phyloP scores from a whole-genome alignment of 2,888 invertebrate genomes.

The Dynastes hyllus region DNA sequence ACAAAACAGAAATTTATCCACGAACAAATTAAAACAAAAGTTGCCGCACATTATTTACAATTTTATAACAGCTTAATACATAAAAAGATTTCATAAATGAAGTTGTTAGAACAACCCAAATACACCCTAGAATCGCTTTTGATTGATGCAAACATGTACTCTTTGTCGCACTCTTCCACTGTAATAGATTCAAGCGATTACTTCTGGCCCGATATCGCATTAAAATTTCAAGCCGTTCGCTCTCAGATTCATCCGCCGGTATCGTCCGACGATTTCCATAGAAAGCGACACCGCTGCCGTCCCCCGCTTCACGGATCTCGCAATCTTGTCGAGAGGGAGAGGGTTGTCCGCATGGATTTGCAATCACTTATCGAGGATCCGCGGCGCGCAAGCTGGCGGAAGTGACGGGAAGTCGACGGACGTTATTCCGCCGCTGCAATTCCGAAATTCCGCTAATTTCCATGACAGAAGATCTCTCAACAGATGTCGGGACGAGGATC shows the following conservation, averaged over 20 bases:
- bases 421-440: constrained; percentile 52
- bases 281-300: constrained; percentile 3
- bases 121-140: no score
- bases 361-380: constrained; percentile 30
- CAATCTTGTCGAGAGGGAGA: neutral
- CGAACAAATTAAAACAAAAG: no score
- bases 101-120: no score
- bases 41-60: no score
- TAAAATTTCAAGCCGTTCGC: constrained; percentile 6
- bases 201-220: neutral
- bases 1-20: no score
- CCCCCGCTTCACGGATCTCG: neutral
- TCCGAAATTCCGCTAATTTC: constrained; percentile 60
- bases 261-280: constrained; percentile 23
- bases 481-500: constrained; percentile 59
- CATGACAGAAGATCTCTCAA: constrained; percentile 58
- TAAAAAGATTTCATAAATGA: no score
- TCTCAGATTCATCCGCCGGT: neutral
- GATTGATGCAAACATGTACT: no score
- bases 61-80: no score
- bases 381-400: neutral
- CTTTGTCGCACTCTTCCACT: no score
- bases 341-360: constrained; percentile 23
- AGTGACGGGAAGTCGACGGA: constrained; percentile 31
- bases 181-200: constrained; percentile 4